These are phyloP conservation scores for Festucalex cinctus DNA, from an alignment of 2,113 vertebrate genomes.

Conservation along the genomic window DNA sequence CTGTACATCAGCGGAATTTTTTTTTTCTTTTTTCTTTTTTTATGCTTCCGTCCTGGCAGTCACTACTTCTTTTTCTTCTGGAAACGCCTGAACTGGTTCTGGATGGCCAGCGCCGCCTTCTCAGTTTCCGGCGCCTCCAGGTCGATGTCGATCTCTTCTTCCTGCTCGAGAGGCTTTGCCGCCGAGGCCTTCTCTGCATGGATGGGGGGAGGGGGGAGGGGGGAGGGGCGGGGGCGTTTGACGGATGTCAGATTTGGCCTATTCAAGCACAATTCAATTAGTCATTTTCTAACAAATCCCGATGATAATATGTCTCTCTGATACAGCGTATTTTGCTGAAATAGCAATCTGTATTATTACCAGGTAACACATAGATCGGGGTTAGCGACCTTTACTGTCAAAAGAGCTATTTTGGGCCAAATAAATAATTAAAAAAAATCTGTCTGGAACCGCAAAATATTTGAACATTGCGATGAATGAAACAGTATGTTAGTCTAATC, in stretches of 20 bases:
- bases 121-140: conserved; percentile 10
- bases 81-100: conserved; percentile 12
- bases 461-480: no score
- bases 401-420: no score
- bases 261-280: no score
- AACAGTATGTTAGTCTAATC: no score
- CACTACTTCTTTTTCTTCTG: conserved; percentile 9
- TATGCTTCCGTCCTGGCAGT: not conserved
- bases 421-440: no score
- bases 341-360: no score
- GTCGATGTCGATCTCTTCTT: conserved; percentile 10
- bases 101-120: conserved; percentile 11
- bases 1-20: not conserved
- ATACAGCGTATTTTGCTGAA: no score
- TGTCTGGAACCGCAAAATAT: no score
- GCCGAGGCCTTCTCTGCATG: conserved; percentile 5
- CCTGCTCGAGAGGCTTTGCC: conserved; percentile 1
- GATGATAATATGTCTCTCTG: no score
- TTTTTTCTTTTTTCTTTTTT: not conserved
- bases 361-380: no score
- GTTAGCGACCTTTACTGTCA: no score
- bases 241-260: not conserved
- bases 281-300: not conserved
- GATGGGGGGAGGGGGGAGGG: not conserved
- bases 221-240: no score